Conservation (phyloP, 2,797 vertebrate species). For the Aplochiton taeniatus region DNA sequence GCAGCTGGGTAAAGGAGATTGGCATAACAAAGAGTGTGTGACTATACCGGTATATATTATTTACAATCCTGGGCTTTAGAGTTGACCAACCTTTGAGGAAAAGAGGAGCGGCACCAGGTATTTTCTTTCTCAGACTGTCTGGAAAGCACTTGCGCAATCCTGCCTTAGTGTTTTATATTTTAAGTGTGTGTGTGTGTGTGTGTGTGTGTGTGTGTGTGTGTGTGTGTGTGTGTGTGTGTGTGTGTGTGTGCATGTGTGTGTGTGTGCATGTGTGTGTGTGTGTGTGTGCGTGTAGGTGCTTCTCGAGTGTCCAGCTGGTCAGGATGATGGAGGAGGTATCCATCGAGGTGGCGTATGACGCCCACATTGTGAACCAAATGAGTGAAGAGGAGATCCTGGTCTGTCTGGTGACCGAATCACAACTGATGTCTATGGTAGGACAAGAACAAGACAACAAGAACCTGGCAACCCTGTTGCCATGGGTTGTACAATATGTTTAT, state of each 20-base stretch:
- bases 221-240: constrained; percentile 1
- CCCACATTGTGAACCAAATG: constrained; percentile 82
- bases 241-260: constrained; percentile 6
- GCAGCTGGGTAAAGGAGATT: no score
- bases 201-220: background rate
- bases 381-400: constrained; percentile 87
- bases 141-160: no score
- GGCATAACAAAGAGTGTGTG: no score
- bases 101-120: no score
- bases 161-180: no score
- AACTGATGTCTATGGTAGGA: constrained; percentile 71
- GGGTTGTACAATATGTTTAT: no score
- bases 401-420: constrained; percentile 82
- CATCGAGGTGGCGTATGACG: constrained; percentile 79
- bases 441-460: constrained; percentile 1
- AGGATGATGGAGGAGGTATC: constrained; percentile 94
- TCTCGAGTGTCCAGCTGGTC: constrained; percentile 5
- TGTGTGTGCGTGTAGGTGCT: background rate
- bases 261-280: background rate
- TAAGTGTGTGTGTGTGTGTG: background rate
- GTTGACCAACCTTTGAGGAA: no score
- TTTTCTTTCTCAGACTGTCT: no score
- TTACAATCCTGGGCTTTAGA: no score
- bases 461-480: no score
- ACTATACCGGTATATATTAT: no score